Percentiles rank a stretch among this genome's conserved stretches.
These are phyloP conservation scores for Acrossocheilus wenchowensis DNA, from an alignment of 2,797 vertebrate species.

Conservation along the genomic window DNA sequence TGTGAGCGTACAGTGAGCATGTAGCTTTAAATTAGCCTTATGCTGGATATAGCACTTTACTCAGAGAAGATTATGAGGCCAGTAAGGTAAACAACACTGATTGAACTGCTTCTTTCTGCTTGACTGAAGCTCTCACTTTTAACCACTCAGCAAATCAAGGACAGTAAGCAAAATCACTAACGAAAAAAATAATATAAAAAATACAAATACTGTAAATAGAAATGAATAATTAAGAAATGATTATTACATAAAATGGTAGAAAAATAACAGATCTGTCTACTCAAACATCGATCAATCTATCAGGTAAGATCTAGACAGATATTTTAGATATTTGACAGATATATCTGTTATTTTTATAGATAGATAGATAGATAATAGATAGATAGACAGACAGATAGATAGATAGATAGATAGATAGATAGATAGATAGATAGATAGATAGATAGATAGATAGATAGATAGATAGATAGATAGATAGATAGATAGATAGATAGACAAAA, in stretches of 20 bases:
- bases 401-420: no score
- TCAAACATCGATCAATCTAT: not conserved
- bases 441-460: no score
- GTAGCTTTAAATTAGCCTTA: conserved; percentile 16
- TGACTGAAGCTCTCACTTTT: not conserved
- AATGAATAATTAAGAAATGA: not conserved
- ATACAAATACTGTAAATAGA: not conserved
- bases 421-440: no score
- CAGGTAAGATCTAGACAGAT: not conserved
- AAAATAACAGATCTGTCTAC: not conserved
- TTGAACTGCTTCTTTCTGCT: not conserved
- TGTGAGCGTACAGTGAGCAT: not conserved
- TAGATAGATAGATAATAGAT: no score
- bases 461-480: no score
- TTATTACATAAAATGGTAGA: not conserved
- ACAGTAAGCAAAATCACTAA: not conserved
- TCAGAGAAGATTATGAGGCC: conserved; percentile 13
- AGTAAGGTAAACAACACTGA: conserved; percentile 1
- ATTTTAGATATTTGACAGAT: no score
- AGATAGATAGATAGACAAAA: no score
- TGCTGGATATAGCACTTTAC: not conserved
- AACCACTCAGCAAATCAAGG: not conserved
- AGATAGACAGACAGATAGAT: no score
- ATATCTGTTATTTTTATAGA: not conserved
- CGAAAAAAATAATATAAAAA: not conserved